Percentiles rank a stretch among this genome's conserved stretches.
Evolutionary conservation across 1,140 invertebrate genomes (phyloP).

Genomic region (Heliconius hermathena): DNA sequence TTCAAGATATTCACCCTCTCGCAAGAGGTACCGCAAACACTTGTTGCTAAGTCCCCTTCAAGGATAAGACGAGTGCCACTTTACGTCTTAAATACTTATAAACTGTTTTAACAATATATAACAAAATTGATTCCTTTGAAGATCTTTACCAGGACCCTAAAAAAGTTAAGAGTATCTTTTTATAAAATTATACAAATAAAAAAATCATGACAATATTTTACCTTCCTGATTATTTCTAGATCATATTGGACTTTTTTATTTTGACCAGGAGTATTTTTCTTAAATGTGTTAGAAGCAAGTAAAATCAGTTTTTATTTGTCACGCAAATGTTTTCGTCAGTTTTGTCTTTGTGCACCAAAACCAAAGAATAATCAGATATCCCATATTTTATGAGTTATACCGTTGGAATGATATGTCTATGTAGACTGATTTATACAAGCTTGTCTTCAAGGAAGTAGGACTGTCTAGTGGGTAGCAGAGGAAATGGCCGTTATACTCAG

Average conservation of each 20-base stretch:
- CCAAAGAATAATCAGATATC: not conserved
- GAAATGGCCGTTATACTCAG: not conserved
- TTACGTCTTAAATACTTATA: conserved; percentile 18
- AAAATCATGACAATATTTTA: too few relatives aligned
- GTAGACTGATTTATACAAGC: not conserved
- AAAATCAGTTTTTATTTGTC: too few relatives aligned
- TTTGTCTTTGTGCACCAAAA: not conserved
- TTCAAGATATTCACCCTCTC: conserved; percentile 20
- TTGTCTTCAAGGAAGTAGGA: not conserved
- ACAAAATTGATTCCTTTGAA: conserved; percentile 16
- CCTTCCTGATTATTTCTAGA: too few relatives aligned
- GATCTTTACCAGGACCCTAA: not conserved
- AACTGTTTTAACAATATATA: conserved; percentile 19
- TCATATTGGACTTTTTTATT: too few relatives aligned
- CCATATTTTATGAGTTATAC: not conserved
- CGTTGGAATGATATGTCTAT: not conserved
- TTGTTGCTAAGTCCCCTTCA: conserved; percentile 22
- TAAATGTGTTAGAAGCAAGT: not conserved
- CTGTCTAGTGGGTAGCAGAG: not conserved
- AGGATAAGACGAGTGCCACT: conserved; percentile 35
- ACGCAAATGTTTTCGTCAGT: too few relatives aligned
- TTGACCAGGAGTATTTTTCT: too few relatives aligned
- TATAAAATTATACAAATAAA: too few relatives aligned
- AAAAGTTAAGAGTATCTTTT: not conserved
- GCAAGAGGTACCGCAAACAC: conserved; percentile 26